Evolutionary conservation across 2,113 vertebrate genomes (phyloP).

Genomic region (Dendropsophus ebraccatus): DNA sequence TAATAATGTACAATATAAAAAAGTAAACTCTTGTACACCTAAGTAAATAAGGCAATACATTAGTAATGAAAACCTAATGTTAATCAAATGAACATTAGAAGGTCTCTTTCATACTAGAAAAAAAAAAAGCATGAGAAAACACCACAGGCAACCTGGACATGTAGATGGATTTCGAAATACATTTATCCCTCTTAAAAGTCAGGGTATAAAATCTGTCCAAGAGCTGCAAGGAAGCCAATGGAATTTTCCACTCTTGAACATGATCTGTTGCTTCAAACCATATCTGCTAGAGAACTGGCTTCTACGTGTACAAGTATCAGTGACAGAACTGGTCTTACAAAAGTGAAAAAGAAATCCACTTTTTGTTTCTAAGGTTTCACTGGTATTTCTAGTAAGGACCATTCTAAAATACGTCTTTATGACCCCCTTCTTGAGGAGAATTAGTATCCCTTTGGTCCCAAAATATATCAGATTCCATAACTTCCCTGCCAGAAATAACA

Average conservation of each 20-base stretch:
- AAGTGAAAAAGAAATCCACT: constrained; percentile 36
- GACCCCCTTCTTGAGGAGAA: too few species aligned
- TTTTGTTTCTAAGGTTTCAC: not conserved
- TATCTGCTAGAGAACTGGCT: constrained; percentile 21
- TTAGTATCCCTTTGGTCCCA: too few species aligned
- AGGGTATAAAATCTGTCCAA: constrained; percentile 12
- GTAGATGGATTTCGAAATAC: constrained; percentile 2
- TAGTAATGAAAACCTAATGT: not conserved
- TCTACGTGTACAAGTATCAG: constrained; percentile 39
- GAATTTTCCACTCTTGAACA: constrained; percentile 48
- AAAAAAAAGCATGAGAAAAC: not conserved
- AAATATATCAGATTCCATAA: constrained; percentile 1
- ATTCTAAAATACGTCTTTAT: not conserved
- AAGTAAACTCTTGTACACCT: not conserved
- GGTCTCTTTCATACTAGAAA: not conserved
- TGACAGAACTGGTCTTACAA: constrained; percentile 35
- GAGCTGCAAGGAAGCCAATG: constrained; percentile 28
- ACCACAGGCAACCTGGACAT: not conserved
- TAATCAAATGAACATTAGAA: not conserved
- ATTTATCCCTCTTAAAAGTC: constrained; percentile 6
- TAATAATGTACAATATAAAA: not conserved
- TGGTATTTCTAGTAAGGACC: not conserved
- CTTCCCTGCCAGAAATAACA: not conserved
- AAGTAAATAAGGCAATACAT: not conserved
- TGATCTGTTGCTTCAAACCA: constrained; percentile 49